Evolutionary conservation across 2,113 vertebrate species (phyloP), one percentile per base, ranked within the genome.

Genomic region (Acrocephalus arundinaceus): DNA sequence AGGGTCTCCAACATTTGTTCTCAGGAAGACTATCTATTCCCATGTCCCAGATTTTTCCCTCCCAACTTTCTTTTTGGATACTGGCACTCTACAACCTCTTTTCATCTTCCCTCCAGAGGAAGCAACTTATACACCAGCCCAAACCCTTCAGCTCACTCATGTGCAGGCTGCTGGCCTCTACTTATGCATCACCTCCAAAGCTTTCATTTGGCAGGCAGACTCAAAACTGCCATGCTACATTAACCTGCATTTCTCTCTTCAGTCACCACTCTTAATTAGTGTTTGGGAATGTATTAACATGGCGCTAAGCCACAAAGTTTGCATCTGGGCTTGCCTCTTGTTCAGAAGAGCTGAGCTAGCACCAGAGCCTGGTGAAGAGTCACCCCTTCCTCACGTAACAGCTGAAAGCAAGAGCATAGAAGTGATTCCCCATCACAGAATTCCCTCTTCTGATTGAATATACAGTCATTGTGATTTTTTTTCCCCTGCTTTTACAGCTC

Each of bases 191-290:
- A 89, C 28, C 46, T 88, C 79, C 58, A 85, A 89, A 93, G 74
- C 54, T 85, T 49, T 87, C 41, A 61, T 95, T 85, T 93, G 91
- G 73, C 62, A 94, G 84, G 55, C 70, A 87, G 52, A 55, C 45
- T 84, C 86, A 73, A 93, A 96, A 95, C 85, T 41, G 65, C 63
- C 79, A 3, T 89, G 39, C 27, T 94, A 89, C 83, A 48, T 81
- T 94, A 94, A 84, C 61, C 86, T 85, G 84, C 25, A 33, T 76
- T 94, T 89, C 77, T 75, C 30, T 85, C 59, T 74, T 93, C 80
- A 75, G 85, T 91, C 83, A 78, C 65, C 7, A 0, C 66, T 92
- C 79, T 87, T 96, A 95, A 94, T 95, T 92, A 85, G 74, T 55
- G 51, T 87, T 95, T 73, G 41, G 66, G 81, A 89, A 87, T 68